A percentile compares a stretch with the other conserved stretches of the same genome.
phyloP scores from a whole-genome alignment of 2,888 invertebrate species.

The Isoperla grammatica region DNA sequence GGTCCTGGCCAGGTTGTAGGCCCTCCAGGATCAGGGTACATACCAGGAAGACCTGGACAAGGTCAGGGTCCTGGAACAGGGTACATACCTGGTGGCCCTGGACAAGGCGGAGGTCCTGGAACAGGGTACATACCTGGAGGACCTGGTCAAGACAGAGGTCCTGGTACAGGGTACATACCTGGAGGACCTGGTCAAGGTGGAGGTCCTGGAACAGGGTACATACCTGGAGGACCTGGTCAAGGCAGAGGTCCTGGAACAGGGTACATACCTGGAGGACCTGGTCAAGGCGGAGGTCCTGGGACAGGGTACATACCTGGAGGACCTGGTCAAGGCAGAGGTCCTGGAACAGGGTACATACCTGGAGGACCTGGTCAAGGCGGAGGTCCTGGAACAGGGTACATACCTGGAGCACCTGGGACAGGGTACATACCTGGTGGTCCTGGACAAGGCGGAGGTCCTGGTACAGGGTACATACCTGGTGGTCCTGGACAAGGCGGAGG shows the following conservation, averaged over 20 bases:
- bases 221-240: constrained; percentile 22
- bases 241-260: constrained; percentile 16
- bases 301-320: constrained; percentile 3
- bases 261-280: constrained; percentile 9
- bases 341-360: constrained; percentile 11
- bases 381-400: constrained; percentile 14
- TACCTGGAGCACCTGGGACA: not conserved
- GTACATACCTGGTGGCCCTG: constrained; percentile 10
- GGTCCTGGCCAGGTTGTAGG: constrained; percentile 29
- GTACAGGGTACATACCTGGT: constrained; percentile 11
- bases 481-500: constrained; percentile 10
- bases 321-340: not conserved
- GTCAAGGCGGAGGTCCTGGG: not conserved
- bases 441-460: constrained; percentile 18
- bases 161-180: constrained; percentile 23
- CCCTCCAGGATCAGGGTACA: too few relatives aligned
- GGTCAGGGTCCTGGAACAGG: constrained; percentile 18
- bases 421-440: constrained; percentile 16
- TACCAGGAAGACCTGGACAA: constrained; percentile 25
- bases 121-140: constrained; percentile 8
- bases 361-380: constrained; percentile 27
- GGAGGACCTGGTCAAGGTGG: not conserved
- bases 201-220: not conserved
- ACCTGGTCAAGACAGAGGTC: constrained; percentile 24
- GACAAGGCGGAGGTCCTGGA: constrained; percentile 18